Evolutionary conservation across 2,888 invertebrate genomes (phyloP), one percentile per base, ranked within the genome.

Genomic region (Pelosia muscerda): DNA sequence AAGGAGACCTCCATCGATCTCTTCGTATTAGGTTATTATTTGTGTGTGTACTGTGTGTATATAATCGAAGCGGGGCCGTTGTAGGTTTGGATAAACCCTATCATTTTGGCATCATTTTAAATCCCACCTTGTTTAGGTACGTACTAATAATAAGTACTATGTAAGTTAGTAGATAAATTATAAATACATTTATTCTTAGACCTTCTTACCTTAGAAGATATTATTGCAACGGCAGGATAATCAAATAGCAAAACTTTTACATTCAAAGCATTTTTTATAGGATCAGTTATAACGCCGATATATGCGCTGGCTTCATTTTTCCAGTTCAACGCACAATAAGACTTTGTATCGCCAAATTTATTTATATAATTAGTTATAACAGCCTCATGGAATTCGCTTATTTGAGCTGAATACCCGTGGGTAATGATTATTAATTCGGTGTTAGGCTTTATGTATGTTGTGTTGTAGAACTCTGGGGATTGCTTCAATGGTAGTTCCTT

Each of bases 321-420:
- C 64, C 56, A 57, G 25, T 64, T 34, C 3, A 64, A n/a, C 15
- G 49, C 49, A 26, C 61, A 61, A 15, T 13, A 42, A 13, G n/a
- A 49, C n/a, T 22, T 28, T 8, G 19, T 22, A 26, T 49, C n/a
- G 6, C 19, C 42, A 28, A n/a, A 13, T 61, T 22, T 13, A 57
- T n/a, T 31, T 10, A 57, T 26, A 57, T 31, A 57, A 31, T 10
- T 57, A 2, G 4, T 26, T 19, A 57, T n/a, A n/a, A 57, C 28
- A 31, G 1, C n/a, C 19, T 8, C 31, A n/a, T 28, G 13, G 19
- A 19, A 15, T 11, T 19, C 9, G 10, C 19, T 5, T 57, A 57
- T 28, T 26, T 19, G 0, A 28, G 57, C 8, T 28, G 28, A 26
- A 28, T 57, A 57, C 3, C 57, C 57, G 19, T 57, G 57, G 19